Percentiles rank a stretch among this genome's conserved stretches.
phyloP scores from a whole-genome alignment of 2,113 vertebrate genomes.

The Micronycteris hirsuta region DNA sequence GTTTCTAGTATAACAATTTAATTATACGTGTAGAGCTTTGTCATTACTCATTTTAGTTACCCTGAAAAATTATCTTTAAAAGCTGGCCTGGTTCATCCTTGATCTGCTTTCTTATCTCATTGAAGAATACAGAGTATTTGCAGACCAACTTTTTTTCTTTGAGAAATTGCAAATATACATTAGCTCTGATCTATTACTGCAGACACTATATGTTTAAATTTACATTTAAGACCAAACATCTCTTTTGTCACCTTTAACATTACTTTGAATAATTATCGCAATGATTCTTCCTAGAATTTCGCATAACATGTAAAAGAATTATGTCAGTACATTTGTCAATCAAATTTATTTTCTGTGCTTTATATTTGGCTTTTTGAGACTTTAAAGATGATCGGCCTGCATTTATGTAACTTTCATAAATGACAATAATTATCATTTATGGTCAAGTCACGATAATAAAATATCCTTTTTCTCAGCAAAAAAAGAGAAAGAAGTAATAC shows the following conservation, averaged over 20 bases:
- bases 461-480: background rate
- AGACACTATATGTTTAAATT: background rate
- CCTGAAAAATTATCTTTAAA: background rate
- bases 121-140: background rate
- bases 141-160: background rate
- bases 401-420: constrained; percentile 24
- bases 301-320: background rate
- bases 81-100: background rate
- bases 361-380: constrained; percentile 28
- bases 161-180: background rate
- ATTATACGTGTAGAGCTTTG: background rate
- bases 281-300: background rate
- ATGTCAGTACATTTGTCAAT: background rate
- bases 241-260: background rate
- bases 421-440: background rate
- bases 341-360: background rate
- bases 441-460: constrained; percentile 24
- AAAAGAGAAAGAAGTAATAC: background rate
- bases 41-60: background rate
- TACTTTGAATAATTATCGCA: background rate
- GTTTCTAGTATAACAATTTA: background rate
- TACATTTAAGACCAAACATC: background rate
- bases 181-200: background rate
- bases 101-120: background rate
- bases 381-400: background rate